Evolutionary conservation across 2,113 vertebrate genomes (phyloP).

Genomic region (Charina bottae): DNA sequence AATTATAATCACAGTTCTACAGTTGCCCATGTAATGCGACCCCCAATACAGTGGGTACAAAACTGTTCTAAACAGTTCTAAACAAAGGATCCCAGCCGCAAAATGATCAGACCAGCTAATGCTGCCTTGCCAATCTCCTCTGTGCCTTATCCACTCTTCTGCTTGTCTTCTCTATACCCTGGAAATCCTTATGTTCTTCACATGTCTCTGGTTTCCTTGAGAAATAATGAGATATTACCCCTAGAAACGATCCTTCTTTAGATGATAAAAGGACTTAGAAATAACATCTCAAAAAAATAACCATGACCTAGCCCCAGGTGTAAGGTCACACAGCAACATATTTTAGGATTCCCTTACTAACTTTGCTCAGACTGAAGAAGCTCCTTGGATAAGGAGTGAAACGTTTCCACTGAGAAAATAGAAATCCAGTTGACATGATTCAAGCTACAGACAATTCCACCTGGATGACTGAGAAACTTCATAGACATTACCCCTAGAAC

Average conservation of each 20-base stretch:
- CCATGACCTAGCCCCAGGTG: no score
- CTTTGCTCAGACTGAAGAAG: no score
- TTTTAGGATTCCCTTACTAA: no score
- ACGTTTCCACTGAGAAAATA: no score
- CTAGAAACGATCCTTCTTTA: no score
- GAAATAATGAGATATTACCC: constrained; percentile 43
- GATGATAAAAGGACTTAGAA: no score
- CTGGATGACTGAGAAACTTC: no score
- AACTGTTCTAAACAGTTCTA: not conserved
- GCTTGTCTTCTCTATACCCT: not conserved
- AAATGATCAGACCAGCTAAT: not conserved
- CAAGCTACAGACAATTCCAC: no score
- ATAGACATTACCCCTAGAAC: constrained; percentile 31
- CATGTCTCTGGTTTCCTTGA: constrained; percentile 16
- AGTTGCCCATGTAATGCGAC: not conserved
- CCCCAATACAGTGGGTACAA: not conserved
- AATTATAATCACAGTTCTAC: not conserved
- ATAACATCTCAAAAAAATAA: no score
- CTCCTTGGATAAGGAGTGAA: no score
- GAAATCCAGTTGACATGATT: no score
- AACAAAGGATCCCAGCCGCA: not conserved
- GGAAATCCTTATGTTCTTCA: constrained; percentile 24
- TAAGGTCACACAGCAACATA: no score
- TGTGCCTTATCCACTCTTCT: constrained; percentile 9
- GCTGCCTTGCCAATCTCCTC: not conserved